These are phyloP conservation scores for Drosophila repletoides DNA, from an alignment of 1,140 invertebrate species.

Conservation along the genomic window DNA sequence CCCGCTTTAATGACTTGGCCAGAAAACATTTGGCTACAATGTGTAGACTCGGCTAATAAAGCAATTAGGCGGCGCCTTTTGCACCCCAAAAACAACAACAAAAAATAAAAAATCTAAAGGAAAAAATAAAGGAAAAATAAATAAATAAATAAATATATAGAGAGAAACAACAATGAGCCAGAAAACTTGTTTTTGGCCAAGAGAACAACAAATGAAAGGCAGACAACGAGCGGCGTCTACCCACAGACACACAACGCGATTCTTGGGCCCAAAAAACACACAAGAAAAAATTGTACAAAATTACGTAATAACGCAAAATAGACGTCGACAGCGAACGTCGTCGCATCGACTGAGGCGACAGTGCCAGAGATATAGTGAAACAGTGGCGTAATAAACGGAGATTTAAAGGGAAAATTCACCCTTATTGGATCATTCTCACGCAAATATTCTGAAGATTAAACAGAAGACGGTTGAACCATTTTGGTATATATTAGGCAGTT, in stretches of 20 bases:
- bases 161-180: slow-evolving; percentile 8
- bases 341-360: slow-evolving; percentile 11
- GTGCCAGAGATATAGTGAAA: too few relatives aligned
- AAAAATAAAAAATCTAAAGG: not conserved
- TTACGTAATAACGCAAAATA: slow-evolving; percentile 62
- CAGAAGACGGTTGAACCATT: too few relatives aligned
- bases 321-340: slow-evolving; percentile 27
- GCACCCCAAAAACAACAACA: not conserved
- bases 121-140: slow-evolving; percentile 3
- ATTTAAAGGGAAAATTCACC: too few relatives aligned
- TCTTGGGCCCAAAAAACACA: slow-evolving; percentile 36
- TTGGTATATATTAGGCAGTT: too few relatives aligned
- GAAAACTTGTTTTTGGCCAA: slow-evolving; percentile 64
- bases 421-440: too few relatives aligned
- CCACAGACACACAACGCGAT: slow-evolving; percentile 8
- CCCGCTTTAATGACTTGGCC: slow-evolving; percentile 36
- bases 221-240: slow-evolving; percentile 39
- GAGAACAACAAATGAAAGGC: slow-evolving; percentile 35
- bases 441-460: too few relatives aligned
- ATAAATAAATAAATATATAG: slow-evolving; percentile 60
- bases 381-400: too few relatives aligned
- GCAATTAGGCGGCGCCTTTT: slow-evolving; percentile 38
- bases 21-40: slow-evolving; percentile 40
- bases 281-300: slow-evolving; percentile 30
- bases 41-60: slow-evolving; percentile 34